Conservation (phyloP, 2,797 vertebrate species). For the Muscicapa comitata region DNA sequence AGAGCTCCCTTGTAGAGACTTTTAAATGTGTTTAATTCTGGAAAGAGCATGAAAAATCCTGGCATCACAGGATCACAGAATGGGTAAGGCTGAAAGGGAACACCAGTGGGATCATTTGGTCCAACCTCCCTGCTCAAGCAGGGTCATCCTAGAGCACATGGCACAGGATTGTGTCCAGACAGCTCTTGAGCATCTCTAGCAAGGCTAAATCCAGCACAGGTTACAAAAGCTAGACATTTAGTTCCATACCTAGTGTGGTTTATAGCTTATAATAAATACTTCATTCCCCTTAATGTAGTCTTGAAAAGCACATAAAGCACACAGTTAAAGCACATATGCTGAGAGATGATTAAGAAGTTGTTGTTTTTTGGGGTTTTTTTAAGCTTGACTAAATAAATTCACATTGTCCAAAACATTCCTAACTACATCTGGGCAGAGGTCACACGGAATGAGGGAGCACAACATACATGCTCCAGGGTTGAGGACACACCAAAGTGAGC, state of each 20-base stretch:
- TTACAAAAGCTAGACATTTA: background rate
- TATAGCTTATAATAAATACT: background rate
- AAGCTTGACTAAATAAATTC: background rate
- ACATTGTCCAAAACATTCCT: background rate
- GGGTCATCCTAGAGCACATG: background rate
- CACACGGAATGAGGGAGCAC: accelerated
- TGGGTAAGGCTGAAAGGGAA: background rate
- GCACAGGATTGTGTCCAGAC: background rate
- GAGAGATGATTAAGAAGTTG: background rate
- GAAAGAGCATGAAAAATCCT: background rate
- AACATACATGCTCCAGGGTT: background rate
- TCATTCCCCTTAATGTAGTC: background rate
- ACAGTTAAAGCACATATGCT: background rate
- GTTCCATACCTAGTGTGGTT: background rate
- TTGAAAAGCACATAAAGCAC: background rate
- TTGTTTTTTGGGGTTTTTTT: accelerated
- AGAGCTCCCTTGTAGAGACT: background rate
- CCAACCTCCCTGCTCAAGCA: background rate
- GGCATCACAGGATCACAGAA: background rate
- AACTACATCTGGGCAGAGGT: background rate
- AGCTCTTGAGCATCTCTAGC: background rate
- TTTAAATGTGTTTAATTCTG: background rate
- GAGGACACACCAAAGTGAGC: background rate
- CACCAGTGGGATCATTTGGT: background rate
- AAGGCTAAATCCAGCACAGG: background rate